A percentile compares a stretch with the other conserved stretches of the same genome.
These are phyloP conservation scores for Mus caroli DNA, from an alignment of 2,797 vertebrate genomes.

Conservation along the genomic window DNA sequence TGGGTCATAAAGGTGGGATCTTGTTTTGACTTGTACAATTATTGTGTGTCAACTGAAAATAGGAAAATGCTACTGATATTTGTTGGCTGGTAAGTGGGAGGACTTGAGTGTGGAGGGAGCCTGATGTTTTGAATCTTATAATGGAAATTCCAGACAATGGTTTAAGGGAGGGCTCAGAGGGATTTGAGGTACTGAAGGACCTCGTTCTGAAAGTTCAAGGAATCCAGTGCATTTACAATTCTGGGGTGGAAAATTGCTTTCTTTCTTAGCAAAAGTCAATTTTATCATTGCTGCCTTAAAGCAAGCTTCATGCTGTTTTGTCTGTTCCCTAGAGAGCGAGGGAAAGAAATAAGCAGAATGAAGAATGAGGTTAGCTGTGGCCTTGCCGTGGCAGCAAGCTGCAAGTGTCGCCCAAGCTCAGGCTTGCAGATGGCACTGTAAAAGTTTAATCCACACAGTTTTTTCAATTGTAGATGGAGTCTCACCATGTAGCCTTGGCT, in stretches of 20 bases:
- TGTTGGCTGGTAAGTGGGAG: not conserved
- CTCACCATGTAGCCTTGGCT: not conserved
- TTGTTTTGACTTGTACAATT: not conserved
- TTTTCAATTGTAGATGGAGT: not conserved
- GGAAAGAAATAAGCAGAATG: constrained; percentile 21
- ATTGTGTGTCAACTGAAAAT: not conserved
- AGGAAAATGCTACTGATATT: not conserved
- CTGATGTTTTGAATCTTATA: constrained; percentile 22
- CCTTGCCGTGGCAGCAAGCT: not conserved
- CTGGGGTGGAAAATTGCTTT: constrained; percentile 47
- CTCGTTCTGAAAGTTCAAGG: not conserved
- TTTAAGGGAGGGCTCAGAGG: not conserved
- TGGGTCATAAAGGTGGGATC: not conserved
- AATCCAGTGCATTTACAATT: constrained; percentile 28
- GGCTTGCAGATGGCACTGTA: not conserved
- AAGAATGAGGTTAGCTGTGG: constrained; percentile 6
- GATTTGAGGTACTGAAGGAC: not conserved
- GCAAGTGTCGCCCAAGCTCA: not conserved
- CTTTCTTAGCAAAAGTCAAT: constrained; percentile 47
- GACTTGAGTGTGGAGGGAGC: not conserved
- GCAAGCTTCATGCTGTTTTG: not conserved
- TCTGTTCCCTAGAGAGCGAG: not conserved
- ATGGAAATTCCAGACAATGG: constrained; percentile 4
- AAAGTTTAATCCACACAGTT: not conserved
- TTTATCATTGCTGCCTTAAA: constrained; percentile 29